These are phyloP conservation scores for Muntiacus muntjak DNA, from an alignment of 2,113 vertebrate genomes.

Conservation along the genomic window DNA sequence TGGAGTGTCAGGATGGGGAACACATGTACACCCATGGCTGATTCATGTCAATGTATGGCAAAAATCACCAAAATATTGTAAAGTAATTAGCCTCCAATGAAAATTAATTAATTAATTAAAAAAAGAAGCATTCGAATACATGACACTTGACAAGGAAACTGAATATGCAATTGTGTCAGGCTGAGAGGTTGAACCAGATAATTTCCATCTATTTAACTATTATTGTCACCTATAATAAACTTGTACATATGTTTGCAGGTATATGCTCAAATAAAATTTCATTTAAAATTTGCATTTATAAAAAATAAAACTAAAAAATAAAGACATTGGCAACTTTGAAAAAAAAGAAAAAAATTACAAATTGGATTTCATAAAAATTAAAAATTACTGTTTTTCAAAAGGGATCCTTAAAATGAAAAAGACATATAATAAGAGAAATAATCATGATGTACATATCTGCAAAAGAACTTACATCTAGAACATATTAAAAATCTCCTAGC, in stretches of 20 bases:
- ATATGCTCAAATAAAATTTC: neutral
- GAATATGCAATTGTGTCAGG: neutral
- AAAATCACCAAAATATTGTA: too few species aligned
- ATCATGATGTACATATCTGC: neutral
- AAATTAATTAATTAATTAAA: too few species aligned
- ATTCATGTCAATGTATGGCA: too few species aligned
- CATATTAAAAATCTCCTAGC: neutral
- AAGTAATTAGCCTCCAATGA: too few species aligned
- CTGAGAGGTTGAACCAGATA: neutral
- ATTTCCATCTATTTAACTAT: neutral
- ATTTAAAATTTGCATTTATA: slow-evolving; percentile 80
- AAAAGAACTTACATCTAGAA: neutral
- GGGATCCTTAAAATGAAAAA: neutral
- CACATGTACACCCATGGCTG: too few species aligned
- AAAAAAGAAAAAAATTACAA: neutral
- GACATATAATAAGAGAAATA: neutral
- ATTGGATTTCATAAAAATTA: neutral
- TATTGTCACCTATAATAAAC: neutral
- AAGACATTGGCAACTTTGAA: too few species aligned
- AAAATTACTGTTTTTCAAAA: neutral
- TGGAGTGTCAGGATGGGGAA: too few species aligned
- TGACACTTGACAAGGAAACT: neutral
- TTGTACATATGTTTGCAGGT: neutral
- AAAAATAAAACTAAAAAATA: too few species aligned
- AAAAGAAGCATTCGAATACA: neutral